Conservation (phyloP, 2,888 invertebrate species). For the Pristionchus fissidentatus region DNA sequence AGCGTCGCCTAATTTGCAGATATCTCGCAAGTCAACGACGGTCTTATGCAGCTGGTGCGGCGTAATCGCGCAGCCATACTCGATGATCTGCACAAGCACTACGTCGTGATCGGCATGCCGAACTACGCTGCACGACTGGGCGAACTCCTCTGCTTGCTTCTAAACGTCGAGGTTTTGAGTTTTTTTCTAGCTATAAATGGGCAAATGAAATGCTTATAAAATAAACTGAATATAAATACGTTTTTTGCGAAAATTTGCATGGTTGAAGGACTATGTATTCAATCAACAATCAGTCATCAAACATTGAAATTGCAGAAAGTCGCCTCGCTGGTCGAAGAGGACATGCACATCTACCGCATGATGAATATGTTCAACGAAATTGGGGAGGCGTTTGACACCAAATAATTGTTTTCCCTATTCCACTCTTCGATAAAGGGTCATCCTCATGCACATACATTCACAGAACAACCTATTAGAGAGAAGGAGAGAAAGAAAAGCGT, state of each 20-base stretch:
- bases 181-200: no score
- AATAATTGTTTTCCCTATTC: not conserved
- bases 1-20: not conserved
- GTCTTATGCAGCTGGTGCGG: not conserved
- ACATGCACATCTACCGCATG: not conserved
- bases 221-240: no score
- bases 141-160: not conserved
- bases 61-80: not conserved
- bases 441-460: no score
- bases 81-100: not conserved
- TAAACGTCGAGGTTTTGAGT: constrained; percentile 7
- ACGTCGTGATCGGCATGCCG: not conserved
- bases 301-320: not conserved
- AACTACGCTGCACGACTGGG: not conserved
- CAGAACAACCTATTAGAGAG: no score
- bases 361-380: constrained; percentile 13
- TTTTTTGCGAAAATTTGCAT: no score
- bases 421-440: no score
- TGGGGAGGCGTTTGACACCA: not conserved
- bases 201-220: no score
- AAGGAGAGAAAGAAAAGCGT: no score
- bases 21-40: not conserved
- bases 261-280: no score
- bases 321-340: not conserved
- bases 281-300: not conserved